Percentiles rank a stretch among this genome's conserved stretches.
Conservation (phyloP, 2,113 vertebrate species). For the Oncorhynchus masou region DNA sequence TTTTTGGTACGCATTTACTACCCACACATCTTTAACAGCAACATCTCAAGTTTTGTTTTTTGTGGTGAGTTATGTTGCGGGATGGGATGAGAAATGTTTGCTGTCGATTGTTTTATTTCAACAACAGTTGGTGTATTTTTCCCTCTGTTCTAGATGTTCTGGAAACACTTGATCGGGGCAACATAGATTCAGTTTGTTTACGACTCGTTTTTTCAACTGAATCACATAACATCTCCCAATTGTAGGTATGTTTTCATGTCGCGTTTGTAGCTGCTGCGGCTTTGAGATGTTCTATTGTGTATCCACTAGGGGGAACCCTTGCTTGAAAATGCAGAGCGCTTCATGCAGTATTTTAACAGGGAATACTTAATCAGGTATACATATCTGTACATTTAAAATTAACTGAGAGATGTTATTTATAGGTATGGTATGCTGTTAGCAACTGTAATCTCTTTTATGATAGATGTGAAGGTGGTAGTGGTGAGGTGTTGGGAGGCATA, state of each 20-base stretch:
- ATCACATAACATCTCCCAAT: no score
- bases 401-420: background rate
- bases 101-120: no score
- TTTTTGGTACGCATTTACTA: background rate
- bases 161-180: no score
- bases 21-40: background rate
- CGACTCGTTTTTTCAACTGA: no score
- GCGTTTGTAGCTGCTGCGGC: no score
- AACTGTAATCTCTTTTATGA: background rate
- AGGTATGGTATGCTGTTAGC: background rate
- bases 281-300: background rate
- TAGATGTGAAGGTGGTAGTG: background rate
- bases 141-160: no score
- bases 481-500: no score
- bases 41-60: no score
- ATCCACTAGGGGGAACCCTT: conserved; percentile 23
- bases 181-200: no score
- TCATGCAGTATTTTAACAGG: background rate
- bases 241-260: background rate
- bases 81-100: no score
- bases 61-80: no score
- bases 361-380: background rate
- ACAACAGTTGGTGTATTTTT: no score
- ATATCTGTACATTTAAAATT: background rate
- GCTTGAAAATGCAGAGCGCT: background rate